Evolutionary conservation across 1,140 invertebrate genomes (phyloP).

Genomic region (Choristoneura fumiferana): DNA sequence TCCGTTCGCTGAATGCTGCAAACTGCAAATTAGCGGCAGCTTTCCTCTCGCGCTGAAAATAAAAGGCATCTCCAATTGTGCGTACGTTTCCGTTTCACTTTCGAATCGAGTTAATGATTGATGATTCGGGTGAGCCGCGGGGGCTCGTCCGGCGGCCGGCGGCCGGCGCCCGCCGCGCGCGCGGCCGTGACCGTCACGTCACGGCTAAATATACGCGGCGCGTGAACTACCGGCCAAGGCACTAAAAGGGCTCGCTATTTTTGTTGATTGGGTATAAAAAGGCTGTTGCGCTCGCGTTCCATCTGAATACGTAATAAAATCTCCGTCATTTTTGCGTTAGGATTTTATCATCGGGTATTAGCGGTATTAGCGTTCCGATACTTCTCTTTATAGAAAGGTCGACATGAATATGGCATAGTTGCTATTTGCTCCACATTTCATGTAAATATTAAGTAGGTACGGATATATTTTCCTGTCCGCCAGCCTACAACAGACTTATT

Average conservation of each 20-base stretch:
- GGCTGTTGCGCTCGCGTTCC: no score
- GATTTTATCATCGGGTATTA: no score
- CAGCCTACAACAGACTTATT: not conserved
- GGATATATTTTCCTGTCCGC: not conserved
- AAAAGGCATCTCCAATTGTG: conserved; percentile 10
- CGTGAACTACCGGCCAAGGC: not conserved
- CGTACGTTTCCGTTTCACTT: conserved; percentile 17
- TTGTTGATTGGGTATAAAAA: not conserved
- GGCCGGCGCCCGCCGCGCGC: no score
- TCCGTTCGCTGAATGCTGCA: not conserved
- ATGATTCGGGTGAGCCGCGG: not conserved
- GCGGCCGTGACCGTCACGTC: conserved; percentile 11
- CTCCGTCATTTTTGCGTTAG: no score
- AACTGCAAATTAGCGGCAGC: not conserved
- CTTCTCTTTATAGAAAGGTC: no score
- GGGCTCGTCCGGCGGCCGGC: not conserved
- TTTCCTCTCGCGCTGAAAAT: conserved; percentile 10
- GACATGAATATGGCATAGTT: no score
- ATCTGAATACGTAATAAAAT: no score
- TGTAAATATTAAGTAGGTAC: no score
- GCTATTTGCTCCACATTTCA: no score
- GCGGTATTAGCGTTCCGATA: no score
- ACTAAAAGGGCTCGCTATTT: conserved; percentile 16
- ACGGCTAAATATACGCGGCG: conserved; percentile 15
- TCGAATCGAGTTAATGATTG: conserved; percentile 1